Base-by-base conservation (phyloP, 53 echinoderm and acorn worm species). In the Temnopleurus reevesii region DNA sequence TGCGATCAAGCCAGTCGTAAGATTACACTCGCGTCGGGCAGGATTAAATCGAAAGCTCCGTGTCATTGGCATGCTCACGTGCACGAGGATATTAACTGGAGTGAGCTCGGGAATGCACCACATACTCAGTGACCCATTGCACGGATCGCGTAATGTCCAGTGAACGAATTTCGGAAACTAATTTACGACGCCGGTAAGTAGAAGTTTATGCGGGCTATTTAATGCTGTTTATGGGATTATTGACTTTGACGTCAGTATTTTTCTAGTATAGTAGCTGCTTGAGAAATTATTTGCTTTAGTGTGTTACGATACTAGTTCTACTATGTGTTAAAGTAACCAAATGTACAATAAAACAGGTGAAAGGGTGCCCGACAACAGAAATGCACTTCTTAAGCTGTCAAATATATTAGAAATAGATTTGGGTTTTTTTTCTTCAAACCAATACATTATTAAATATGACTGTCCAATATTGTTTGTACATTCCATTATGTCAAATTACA, bases 51-150 rank as follows among this genome's bases (percentile, higher is more conserved):
- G 79, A 47, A 17, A 30, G 79, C 23, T 49, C 79, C 45, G 79
- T 79, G 27, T 79, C 79, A 79, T 29, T 79, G 79, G 28, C 49
- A 27, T 79, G 28, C 49, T 79, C 79, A 79, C 24, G 46, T 49
- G 79, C 79, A 49, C 23, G 79, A 46, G 79, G 79, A 79, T 46
- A 79, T 79, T 79, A 47, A 79, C 49, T 79, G 79, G 46, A 49
- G 49, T 8, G 71, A 71, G 71, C n/a, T 36, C 19, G 41, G 19
- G n/a, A 71, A 71, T 71, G 71, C 8, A 36, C n/a, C 7, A 27
- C 23, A 12, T 21, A 41, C 23, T 10, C 38, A 71, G 71, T 71
- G 71, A 41, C 36, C 71, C 36, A 71, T 71, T 41, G n/a, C 41
- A 1, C 0, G 41, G 38, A 71, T 71, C 41, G 71, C 41, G 71